Evolutionary conservation across 2,888 invertebrate species (phyloP).

Genomic region (Drosophila testacea): DNA sequence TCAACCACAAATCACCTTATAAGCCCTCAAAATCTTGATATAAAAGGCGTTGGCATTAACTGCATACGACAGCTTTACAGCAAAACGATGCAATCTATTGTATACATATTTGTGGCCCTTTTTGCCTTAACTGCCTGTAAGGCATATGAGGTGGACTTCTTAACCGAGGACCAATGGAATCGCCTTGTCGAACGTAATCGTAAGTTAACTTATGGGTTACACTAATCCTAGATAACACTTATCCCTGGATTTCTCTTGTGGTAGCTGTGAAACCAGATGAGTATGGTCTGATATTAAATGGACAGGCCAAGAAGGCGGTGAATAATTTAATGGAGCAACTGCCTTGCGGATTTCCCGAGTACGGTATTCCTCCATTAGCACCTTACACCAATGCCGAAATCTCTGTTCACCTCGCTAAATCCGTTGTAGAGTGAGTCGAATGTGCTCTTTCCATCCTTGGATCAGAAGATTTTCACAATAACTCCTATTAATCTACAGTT

Average conservation of each 20-base stretch:
- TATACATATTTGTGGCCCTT: constrained; percentile 63
- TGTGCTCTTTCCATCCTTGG: neutral
- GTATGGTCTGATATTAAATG: constrained; percentile 75
- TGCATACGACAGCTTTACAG: constrained; percentile 36
- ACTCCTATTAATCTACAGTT: constrained; percentile 37
- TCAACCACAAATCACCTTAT: constrained; percentile 11
- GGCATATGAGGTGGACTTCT: constrained; percentile 68
- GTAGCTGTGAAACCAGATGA: constrained; percentile 59
- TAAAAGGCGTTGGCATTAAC: constrained; percentile 59
- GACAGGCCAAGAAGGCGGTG: constrained; percentile 74
- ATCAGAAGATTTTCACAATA: neutral
- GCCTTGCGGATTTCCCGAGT: constrained; percentile 82
- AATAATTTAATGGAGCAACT: constrained; percentile 68
- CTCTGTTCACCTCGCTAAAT: constrained; percentile 65
- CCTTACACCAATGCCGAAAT: constrained; percentile 82
- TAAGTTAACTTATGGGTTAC: constrained; percentile 47
- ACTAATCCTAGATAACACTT: neutral
- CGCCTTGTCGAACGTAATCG: constrained; percentile 58
- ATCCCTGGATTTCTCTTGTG: neutral
- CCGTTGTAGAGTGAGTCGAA: constrained; percentile 75
- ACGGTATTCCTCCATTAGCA: constrained; percentile 81
- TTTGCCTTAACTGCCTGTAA: constrained; percentile 56
- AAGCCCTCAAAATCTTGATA: constrained; percentile 40
- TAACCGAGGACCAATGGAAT: constrained; percentile 71
- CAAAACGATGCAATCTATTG: constrained; percentile 60